These are phyloP conservation scores for Cosmopolites sordidus DNA, from an alignment of 2,888 invertebrate genomes.

Conservation along the genomic window DNA sequence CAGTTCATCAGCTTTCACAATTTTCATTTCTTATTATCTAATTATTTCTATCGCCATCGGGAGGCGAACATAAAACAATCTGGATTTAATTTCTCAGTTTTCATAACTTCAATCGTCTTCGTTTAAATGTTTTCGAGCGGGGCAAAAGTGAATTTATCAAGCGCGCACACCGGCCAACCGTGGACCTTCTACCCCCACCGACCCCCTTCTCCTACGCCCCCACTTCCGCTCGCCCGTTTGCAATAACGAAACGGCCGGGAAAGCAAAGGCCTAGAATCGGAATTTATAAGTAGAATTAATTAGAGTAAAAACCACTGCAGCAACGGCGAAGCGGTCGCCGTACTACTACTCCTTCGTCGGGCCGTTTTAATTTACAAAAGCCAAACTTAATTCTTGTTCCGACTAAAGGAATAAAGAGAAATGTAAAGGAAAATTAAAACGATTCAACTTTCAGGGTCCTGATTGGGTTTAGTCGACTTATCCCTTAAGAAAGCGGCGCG, in stretches of 20 bases:
- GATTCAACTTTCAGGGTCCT: conserved; percentile 50
- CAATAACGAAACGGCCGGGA: conserved; percentile 17
- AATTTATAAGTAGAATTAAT: conserved; percentile 55
- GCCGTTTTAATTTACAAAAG: conserved; percentile 55
- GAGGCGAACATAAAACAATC: conserved; percentile 12
- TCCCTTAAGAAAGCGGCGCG: conserved; percentile 23
- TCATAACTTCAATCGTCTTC: conserved; percentile 51
- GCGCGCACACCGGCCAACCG: conserved; percentile 44
- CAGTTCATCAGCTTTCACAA: no score
- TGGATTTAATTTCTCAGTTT: conserved; percentile 50
- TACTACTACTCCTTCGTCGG: conserved; percentile 31
- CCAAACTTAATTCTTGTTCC: conserved; percentile 55
- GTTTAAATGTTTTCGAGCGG: conserved; percentile 47
- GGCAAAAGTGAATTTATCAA: conserved; percentile 51
- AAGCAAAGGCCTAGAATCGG: conserved; percentile 45
- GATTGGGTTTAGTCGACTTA: conserved; percentile 48
- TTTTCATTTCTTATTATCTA: no score
- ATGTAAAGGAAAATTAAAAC: conserved; percentile 55
- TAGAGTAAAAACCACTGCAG: conserved; percentile 54
- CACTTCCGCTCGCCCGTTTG: background rate
- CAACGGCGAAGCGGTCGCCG: conserved; percentile 27
- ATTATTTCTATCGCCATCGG: conserved; percentile 11
- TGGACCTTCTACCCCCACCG: conserved; percentile 6
- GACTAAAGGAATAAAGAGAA: conserved; percentile 53
- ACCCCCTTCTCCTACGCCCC: background rate